Percentiles rank a stretch among this genome's conserved stretches.
phyloP scores from a whole-genome alignment of 2,113 vertebrate species.

The Thomomys bottae region DNA sequence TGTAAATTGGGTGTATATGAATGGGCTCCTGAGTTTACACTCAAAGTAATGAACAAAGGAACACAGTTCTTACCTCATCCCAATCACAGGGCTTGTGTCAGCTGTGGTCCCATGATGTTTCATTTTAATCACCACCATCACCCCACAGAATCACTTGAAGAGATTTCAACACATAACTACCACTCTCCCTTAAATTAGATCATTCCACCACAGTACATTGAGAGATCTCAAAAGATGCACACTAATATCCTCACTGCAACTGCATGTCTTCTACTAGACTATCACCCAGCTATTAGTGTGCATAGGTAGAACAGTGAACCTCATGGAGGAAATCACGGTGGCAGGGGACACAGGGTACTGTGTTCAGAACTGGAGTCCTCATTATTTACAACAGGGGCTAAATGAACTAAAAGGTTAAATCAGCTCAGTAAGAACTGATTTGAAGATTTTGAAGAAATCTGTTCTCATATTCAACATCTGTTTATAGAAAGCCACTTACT shows the following conservation, averaged over 20 bases:
- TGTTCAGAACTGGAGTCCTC: not conserved
- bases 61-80: not conserved
- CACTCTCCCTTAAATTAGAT: not conserved
- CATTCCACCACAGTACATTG: not conserved
- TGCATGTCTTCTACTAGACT: not conserved
- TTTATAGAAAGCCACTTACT: constrained; percentile 1
- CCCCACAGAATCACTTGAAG: not conserved
- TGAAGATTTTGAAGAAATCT: not conserved
- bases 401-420: not conserved
- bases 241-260: not conserved
- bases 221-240: not conserved
- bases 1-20: not conserved
- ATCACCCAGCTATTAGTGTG: not conserved
- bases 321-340: too few species aligned
- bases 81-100: not conserved
- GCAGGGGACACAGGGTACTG: too few species aligned
- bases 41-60: not conserved
- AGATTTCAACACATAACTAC: not conserved
- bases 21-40: not conserved
- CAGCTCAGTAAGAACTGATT: not conserved
- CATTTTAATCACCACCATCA: not conserved
- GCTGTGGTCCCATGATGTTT: not conserved
- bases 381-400: not conserved
- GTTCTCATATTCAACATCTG: not conserved
- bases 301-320: not conserved